Evolutionary conservation across 2,888 invertebrate genomes (phyloP).

Genomic region (Drosophila aldrichi): DNA sequence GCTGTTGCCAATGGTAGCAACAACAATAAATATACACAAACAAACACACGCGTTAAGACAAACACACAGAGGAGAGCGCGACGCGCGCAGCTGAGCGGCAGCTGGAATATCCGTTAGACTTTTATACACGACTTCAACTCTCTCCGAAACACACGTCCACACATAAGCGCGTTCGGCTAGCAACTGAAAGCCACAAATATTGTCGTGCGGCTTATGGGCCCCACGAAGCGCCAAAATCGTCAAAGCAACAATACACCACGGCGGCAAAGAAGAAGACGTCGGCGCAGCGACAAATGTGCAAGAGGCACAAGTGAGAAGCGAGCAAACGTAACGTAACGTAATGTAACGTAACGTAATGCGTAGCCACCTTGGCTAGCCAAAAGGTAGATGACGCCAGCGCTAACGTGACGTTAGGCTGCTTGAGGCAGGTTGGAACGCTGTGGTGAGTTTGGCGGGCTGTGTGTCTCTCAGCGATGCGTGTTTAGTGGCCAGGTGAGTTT

Average conservation of each 20-base stretch:
- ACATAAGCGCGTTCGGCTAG: constrained; percentile 65
- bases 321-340: constrained; percentile 11
- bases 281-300: constrained; percentile 29
- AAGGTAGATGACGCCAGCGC: constrained; percentile 23
- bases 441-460: constrained; percentile 42
- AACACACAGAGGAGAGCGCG: constrained; percentile 48
- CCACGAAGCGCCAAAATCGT: constrained; percentile 34
- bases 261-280: constrained; percentile 18
- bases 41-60: constrained; percentile 9
- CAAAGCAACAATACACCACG: constrained; percentile 21
- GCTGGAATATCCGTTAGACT: constrained; percentile 45
- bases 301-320: constrained; percentile 14
- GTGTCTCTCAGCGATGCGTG: constrained; percentile 35
- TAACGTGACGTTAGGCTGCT: constrained; percentile 57
- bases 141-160: constrained; percentile 48
- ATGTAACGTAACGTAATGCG: constrained; percentile 37
- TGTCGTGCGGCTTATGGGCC: constrained; percentile 55
- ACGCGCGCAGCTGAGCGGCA: constrained; percentile 75
- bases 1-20: constrained; percentile 68
- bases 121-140: constrained; percentile 21
- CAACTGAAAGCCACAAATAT: constrained; percentile 64
- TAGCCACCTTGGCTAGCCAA: constrained; percentile 16
- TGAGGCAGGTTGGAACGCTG: constrained; percentile 68
- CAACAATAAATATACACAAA: constrained; percentile 30
- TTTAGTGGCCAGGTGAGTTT: constrained; percentile 58